Base-by-base conservation (phyloP, 2,113 vertebrate genomes). In the Takifugu bimaculatus region DNA sequence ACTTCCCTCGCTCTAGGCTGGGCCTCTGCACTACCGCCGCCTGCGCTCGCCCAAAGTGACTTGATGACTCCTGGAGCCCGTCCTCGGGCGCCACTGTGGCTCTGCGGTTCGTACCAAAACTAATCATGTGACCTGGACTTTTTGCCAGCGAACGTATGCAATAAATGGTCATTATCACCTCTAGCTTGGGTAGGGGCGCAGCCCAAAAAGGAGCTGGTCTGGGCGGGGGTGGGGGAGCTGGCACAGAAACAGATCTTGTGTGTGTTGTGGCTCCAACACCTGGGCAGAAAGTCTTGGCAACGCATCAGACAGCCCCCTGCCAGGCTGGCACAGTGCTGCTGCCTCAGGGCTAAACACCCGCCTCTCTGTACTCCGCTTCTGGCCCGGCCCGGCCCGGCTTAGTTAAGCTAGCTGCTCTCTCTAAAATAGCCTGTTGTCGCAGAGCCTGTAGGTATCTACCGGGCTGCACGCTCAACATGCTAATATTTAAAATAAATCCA, bases 191-290 rank as follows among this genome's bases (percentile, higher is more conserved):
- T 26, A 63, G 63, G 50, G 3, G 27, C 6, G 15, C 10, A 13
- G 26, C 11, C 26, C 10, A 12, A 7, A 53, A 29, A 15, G 51
- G 12, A 13, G 72, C 75, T 67, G 74, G 75, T 71, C 72, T 52
- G 68, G 61, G 45, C 4, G 50, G 65, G 76, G 70, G 55, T 45
- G 52, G 66, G 64, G 71, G 67, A 79, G 56, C 76, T 91, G 90
- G 87, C 87, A 86, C 59, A 66, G 75, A 85, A 89, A 91, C 88
- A 90, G 82, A 83, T 74, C 77, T 35, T 81, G 81, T 69, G 87
- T 88, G 85, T 89, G 87, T 87, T 86, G 84, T 72, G 79, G 73
- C 84, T 86, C 84, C 60, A 81, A 87, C 91, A 89, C 89, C 90
- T 88, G 86, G 87, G 83, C 79, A 83, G 84, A 76, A 71, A 78